A percentile compares a stretch with the other conserved stretches of the same genome.
Evolutionary conservation across 1,140 invertebrate genomes (phyloP).

Genomic region (Sitobion miscanthi): DNA sequence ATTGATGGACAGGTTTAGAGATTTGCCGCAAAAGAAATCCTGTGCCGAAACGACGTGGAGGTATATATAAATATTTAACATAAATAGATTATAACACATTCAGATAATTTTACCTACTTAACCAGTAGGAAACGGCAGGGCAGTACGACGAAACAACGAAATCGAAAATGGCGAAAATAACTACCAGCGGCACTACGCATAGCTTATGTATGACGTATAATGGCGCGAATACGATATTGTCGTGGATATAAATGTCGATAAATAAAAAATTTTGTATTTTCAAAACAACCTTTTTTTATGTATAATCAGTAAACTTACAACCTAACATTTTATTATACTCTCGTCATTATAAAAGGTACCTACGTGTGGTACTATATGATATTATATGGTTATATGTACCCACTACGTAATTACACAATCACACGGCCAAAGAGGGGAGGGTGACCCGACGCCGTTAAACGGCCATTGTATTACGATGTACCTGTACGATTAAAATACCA

Average conservation of each 20-base stretch:
- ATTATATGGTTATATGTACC: too few relatives aligned
- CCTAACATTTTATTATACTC: not conserved
- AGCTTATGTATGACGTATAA: not conserved
- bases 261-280: not conserved
- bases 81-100: not conserved
- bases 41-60: not conserved
- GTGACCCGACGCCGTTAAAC: too few relatives aligned
- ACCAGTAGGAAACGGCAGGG: not conserved
- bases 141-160: not conserved
- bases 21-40: slow-evolving; percentile 71
- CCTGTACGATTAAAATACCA: too few relatives aligned
- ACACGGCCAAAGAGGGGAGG: too few relatives aligned
- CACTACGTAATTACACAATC: too few relatives aligned
- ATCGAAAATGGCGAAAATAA: not conserved
- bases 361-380: too few relatives aligned
- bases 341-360: not conserved
- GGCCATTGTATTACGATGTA: too few relatives aligned
- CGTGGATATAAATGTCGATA: not conserved
- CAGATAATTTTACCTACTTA: not conserved
- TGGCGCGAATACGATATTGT: not conserved
- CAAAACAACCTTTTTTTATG: not conserved
- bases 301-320: not conserved
- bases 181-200: too few relatives aligned
- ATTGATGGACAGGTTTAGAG: slow-evolving; percentile 72
- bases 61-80: not conserved